Conservation (phyloP, 2,113 vertebrate genomes). For the Hirundichthys speculiger region DNA sequence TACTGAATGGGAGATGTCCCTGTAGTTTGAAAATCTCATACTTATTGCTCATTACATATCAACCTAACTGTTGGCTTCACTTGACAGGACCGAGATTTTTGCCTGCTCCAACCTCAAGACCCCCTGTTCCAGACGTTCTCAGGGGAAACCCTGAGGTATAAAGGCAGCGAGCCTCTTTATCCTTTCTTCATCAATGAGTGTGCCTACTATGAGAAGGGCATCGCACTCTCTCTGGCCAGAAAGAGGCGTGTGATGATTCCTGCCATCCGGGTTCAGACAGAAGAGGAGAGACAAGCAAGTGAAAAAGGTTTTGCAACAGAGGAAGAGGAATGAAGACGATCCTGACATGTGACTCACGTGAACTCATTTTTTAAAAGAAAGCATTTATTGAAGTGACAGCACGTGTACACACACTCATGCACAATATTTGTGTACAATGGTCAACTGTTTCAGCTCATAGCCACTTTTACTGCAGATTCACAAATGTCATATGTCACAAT, state of each 20-base stretch:
- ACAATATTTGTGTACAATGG: too few relatives aligned
- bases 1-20: too few relatives aligned
- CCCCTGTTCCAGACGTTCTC: conserved; percentile 78
- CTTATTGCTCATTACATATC: too few relatives aligned
- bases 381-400: conserved; percentile 54
- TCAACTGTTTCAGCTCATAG: conserved; percentile 2
- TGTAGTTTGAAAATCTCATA: too few relatives aligned
- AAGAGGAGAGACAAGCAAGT: conserved; percentile 17
- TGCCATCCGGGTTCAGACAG: conserved; percentile 48
- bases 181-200: conserved; percentile 80
- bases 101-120: conserved; percentile 69
- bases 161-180: conserved; percentile 68
- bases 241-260: conserved; percentile 62
- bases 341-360: conserved; percentile 14
- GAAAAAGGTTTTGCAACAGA: conserved; percentile 31
- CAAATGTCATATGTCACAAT: conserved; percentile 37
- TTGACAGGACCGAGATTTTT: conserved; percentile 75
- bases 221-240: conserved; percentile 72
- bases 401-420: conserved; percentile 12
- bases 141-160: conserved; percentile 68
- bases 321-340: conserved; percentile 45
- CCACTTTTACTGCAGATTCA: conserved; percentile 42
- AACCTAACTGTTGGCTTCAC: background rate
- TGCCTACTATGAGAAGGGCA: conserved; percentile 78
- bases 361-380: conserved; percentile 41